phyloP scores from a whole-genome alignment of 2,797 vertebrate genomes.

The Sternotherus odoratus region DNA sequence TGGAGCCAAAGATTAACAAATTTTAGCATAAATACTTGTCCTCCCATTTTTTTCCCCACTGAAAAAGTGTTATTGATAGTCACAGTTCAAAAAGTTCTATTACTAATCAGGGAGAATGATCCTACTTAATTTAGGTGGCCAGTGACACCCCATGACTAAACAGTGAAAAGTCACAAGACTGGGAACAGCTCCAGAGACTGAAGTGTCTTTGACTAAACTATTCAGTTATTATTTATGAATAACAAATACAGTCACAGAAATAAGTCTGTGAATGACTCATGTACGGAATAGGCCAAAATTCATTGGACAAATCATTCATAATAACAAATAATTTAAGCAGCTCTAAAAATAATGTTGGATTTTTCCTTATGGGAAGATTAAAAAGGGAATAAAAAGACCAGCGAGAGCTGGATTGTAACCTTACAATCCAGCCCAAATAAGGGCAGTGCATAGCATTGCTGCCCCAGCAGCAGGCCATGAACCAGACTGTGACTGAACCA shows the following conservation, averaged over 20 bases:
- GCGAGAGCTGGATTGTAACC: constrained; percentile 7
- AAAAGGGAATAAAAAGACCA: constrained; percentile 35
- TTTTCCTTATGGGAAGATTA: constrained; percentile 57
- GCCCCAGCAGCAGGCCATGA: background rate
- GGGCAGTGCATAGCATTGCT: constrained; percentile 41
- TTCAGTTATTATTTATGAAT: constrained; percentile 52
- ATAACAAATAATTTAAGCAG: constrained; percentile 58
- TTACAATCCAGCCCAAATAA: constrained; percentile 74
- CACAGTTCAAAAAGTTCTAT: constrained; percentile 12
- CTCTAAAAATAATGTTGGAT: constrained; percentile 58
- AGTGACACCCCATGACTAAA: background rate
- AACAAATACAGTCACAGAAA: constrained; percentile 53
- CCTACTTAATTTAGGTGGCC: background rate
- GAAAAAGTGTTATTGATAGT: background rate
- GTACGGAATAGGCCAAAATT: constrained; percentile 51
- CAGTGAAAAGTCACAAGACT: background rate
- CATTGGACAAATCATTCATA: constrained; percentile 44
- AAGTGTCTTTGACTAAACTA: constrained; percentile 37
- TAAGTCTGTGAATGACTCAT: constrained; percentile 58
- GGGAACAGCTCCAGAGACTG: background rate
- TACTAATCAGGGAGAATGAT: background rate
- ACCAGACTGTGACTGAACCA: constrained; percentile 24
- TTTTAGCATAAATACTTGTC: background rate
- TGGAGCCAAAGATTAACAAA: background rate
- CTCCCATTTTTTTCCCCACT: background rate